Base-by-base conservation (phyloP, 2,888 invertebrate species). In the Diachrysia chrysitis region DNA sequence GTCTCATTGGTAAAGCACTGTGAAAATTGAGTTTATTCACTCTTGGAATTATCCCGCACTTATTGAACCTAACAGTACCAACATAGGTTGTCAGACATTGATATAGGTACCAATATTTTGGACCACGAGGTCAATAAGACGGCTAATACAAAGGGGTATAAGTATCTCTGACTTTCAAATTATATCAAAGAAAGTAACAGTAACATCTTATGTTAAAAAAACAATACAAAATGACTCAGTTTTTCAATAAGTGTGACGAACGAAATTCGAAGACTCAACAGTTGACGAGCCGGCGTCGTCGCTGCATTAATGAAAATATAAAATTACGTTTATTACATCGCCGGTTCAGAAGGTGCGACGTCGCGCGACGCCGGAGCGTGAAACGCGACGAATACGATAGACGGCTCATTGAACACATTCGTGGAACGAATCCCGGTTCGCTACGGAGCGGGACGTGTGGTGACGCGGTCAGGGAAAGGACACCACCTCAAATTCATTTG, bases 341-440 rank as follows among this genome's bases (percentile, higher is more conserved):
- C 66, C 63, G 63, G 64, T 37, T 48, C 25, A 35, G 64, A 64
- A 55, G 58, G 62, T 69, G 71, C 23, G 37, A 64, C 48, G 58
- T 53, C 61, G 68, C 48, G 51, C 55, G 56, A 55, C 60, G 62
- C 55, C 35, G 29, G 57, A 73, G 55, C 76, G 71, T 83, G 74
- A 70, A 73, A 62, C 62, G 72, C 69, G 73, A 76, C 68, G 76
- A 61, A 76, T 67, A 77, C 69, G 61, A 61, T 67, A 61, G 66
- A 64, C 69, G 83, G 69, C 77, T 73, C 83, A 84, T 85, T 83
- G 82, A 78, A 62, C 76, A 77, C 79, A 73, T 66, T 66, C 68
- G 74, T 73, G 84, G 78, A 83, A 84, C 86, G 67, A 83, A 85
- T 82, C 54, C 58, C 25, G 25, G 37, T 80, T 76, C 58, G 81